phyloP scores from a whole-genome alignment of 2,113 vertebrate genomes.

The Erythrolamprus reginae region DNA sequence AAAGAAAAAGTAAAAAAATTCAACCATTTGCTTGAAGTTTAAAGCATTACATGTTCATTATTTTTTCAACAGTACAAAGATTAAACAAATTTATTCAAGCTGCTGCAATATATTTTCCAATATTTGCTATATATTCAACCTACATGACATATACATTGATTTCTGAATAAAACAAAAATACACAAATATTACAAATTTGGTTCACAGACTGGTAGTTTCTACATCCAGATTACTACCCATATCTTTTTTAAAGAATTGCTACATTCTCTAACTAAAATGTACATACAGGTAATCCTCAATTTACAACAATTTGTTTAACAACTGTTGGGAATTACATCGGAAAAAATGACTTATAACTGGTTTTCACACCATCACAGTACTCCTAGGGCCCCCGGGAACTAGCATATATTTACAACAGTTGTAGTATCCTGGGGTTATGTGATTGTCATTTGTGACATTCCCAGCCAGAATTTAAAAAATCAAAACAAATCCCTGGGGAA shows the following conservation, averaged over 20 bases:
- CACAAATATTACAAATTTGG: conserved; percentile 17
- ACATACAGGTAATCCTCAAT: neutral
- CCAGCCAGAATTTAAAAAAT: neutral
- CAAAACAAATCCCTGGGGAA: neutral
- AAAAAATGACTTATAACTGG: neutral
- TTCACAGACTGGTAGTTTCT: conserved; percentile 11
- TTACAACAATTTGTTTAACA: neutral
- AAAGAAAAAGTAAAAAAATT: conserved; percentile 65
- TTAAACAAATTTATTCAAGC: neutral
- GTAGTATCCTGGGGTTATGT: neutral
- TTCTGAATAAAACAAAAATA: conserved; percentile 24
- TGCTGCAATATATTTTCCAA: conserved; percentile 7
- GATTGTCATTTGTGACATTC: neutral
- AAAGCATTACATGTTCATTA: conserved; percentile 53
- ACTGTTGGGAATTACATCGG: neutral
- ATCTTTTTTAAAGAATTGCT: neutral
- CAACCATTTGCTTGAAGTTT: conserved; percentile 57
- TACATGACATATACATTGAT: conserved; percentile 13
- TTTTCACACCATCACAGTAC: neutral
- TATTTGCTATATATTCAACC: conserved; percentile 25
- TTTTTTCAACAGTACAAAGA: conserved; percentile 41
- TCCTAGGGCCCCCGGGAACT: neutral
- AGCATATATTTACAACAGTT: neutral
- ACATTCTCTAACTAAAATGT: neutral
- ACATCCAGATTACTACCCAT: conserved; percentile 26